A percentile compares a stretch with the other conserved stretches of the same genome.
Evolutionary conservation across 2,113 vertebrate genomes (phyloP).

Genomic region (Polypterus bichir): DNA sequence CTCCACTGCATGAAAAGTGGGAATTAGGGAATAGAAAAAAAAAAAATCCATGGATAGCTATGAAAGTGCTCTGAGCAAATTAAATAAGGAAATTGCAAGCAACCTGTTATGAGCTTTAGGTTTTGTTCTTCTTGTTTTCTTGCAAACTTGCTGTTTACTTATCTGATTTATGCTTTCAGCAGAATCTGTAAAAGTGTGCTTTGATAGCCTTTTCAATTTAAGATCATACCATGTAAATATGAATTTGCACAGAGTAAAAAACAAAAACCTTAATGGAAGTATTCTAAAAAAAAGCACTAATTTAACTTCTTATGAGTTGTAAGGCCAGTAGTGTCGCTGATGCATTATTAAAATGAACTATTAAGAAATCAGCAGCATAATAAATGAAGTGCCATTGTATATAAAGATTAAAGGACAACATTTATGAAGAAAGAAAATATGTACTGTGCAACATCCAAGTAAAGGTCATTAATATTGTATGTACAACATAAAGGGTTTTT

Average conservation of each 20-base stretch:
- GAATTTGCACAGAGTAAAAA: too few species aligned
- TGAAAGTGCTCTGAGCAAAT: slow-evolving; percentile 28
- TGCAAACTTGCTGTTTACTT: slow-evolving; percentile 16
- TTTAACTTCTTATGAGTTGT: slow-evolving; percentile 57
- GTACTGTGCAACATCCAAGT: slow-evolving; percentile 28
- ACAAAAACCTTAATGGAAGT: too few species aligned
- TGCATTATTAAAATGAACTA: slow-evolving; percentile 64
- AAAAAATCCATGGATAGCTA: slow-evolving; percentile 31
- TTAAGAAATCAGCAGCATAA: slow-evolving; percentile 55
- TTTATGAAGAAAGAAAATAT: slow-evolving; percentile 36
- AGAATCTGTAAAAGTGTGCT: neutral
- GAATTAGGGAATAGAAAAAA: slow-evolving; percentile 39
- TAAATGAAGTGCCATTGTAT: slow-evolving; percentile 53
- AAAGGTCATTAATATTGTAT: slow-evolving; percentile 49
- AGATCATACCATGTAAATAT: too few species aligned
- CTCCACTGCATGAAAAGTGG: slow-evolving; percentile 37
- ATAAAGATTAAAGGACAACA: slow-evolving; percentile 47
- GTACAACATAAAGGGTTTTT: slow-evolving; percentile 19
- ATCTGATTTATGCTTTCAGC: slow-evolving; percentile 15
- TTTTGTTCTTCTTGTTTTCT: slow-evolving; percentile 33
- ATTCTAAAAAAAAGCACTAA: slow-evolving; percentile 48
- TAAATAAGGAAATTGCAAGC: slow-evolving; percentile 18
- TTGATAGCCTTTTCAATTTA: too few species aligned
- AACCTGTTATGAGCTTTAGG: slow-evolving; percentile 18
- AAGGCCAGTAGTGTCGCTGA: slow-evolving; percentile 52